phyloP scores from a whole-genome alignment of 2,113 vertebrate species.

The Xiphophorus couchianus region DNA sequence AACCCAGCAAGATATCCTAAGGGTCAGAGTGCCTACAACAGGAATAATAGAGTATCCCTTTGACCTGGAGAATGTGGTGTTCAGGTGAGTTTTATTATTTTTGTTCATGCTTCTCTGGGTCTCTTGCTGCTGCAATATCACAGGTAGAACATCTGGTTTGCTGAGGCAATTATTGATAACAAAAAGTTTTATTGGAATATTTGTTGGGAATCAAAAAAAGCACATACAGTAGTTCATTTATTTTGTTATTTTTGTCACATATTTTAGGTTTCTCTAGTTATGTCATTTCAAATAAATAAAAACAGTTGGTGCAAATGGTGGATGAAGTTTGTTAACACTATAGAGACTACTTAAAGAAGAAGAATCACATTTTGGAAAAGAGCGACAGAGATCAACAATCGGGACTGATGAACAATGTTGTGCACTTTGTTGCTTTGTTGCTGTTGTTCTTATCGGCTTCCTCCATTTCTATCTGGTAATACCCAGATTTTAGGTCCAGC shows the following conservation, averaged over 20 bases:
- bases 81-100: slow-evolving; percentile 78
- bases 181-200: background rate
- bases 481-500: too few relatives aligned
- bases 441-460: too few relatives aligned
- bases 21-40: slow-evolving; percentile 84
- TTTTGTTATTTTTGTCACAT: background rate
- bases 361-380: too few relatives aligned
- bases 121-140: background rate
- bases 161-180: background rate
- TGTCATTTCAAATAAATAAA: background rate
- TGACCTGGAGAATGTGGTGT: slow-evolving; percentile 85
- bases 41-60: slow-evolving; percentile 88
- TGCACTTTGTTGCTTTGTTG: too few relatives aligned
- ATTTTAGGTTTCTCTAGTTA: background rate
- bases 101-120: background rate
- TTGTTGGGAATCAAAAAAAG: background rate
- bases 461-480: too few relatives aligned
- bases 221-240: background rate
- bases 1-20: slow-evolving; percentile 86
- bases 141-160: background rate
- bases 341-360: background rate
- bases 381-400: too few relatives aligned
- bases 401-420: too few relatives aligned
- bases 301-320: background rate
- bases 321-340: background rate